These are phyloP conservation scores for Carabus problematicus DNA, from an alignment of 2,888 invertebrate species.

Conservation along the genomic window DNA sequence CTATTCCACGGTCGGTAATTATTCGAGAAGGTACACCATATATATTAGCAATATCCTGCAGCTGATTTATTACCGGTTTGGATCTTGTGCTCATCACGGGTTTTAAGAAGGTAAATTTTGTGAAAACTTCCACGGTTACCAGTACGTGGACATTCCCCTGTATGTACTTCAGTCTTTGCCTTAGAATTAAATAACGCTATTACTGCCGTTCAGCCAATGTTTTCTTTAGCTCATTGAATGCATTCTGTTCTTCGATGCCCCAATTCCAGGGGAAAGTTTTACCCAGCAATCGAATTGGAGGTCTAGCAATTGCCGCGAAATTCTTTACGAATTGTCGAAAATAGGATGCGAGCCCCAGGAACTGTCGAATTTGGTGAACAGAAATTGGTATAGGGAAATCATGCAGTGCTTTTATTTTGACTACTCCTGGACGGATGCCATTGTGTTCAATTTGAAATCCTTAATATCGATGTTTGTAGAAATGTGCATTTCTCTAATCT, in stretches of 20 bases:
- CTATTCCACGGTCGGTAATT: constrained; percentile 53
- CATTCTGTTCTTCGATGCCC: background rate
- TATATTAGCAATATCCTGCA: constrained; percentile 47
- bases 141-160: constrained; percentile 51
- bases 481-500: background rate
- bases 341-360: constrained; percentile 1
- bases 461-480: background rate
- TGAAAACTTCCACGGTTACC: constrained; percentile 53
- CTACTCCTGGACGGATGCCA: background rate
- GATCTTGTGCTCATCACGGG: constrained; percentile 50
- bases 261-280: background rate
- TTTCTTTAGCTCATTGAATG: constrained; percentile 39
- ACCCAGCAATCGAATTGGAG: background rate
- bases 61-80: constrained; percentile 46
- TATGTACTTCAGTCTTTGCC: constrained; percentile 10
- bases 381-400: background rate
- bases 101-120: constrained; percentile 52
- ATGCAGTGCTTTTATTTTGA: background rate
- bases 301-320: constrained; percentile 25
- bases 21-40: constrained; percentile 49
- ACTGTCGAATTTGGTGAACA: background rate
- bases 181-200: background rate
- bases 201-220: constrained; percentile 15
- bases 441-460: background rate
- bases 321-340: constrained; percentile 14